These are phyloP conservation scores for Asobara japonica DNA, from an alignment of 1,140 invertebrate genomes.

Conservation along the genomic window DNA sequence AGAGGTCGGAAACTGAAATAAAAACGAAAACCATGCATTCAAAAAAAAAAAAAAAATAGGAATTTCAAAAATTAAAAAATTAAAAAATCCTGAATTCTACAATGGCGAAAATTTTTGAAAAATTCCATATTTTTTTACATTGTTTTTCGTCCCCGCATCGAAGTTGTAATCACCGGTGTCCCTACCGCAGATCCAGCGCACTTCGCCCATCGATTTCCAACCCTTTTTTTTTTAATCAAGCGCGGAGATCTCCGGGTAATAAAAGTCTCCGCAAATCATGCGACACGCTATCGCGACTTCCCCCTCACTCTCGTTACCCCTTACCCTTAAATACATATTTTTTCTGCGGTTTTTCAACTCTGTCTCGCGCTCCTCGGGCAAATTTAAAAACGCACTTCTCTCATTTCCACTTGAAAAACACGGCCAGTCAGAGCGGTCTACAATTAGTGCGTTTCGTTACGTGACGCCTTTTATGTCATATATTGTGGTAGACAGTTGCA, in stretches of 20 bases:
- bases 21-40: no score
- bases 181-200: slow-evolving; percentile 23
- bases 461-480: slow-evolving; percentile 15
- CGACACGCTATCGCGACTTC: slow-evolving; percentile 46
- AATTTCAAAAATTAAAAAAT: no score
- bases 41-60: no score
- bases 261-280: slow-evolving; percentile 54
- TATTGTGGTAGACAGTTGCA: neutral
- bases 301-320: neutral
- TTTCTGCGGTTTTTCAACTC: neutral
- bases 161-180: no score
- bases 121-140: no score
- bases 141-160: no score
- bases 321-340: neutral
- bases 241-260: slow-evolving; percentile 43
- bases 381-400: slow-evolving; percentile 1
- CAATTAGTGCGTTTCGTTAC: slow-evolving; percentile 9
- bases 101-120: no score
- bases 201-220: neutral
- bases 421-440: neutral
- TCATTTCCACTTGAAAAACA: neutral
- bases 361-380: slow-evolving; percentile 12
- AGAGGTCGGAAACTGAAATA: no score
- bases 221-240: slow-evolving; percentile 12
- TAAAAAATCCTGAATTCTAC: no score